These are phyloP conservation scores for Iphiclides podalirius DNA, from an alignment of 2,888 invertebrate genomes.

Conservation along the genomic window DNA sequence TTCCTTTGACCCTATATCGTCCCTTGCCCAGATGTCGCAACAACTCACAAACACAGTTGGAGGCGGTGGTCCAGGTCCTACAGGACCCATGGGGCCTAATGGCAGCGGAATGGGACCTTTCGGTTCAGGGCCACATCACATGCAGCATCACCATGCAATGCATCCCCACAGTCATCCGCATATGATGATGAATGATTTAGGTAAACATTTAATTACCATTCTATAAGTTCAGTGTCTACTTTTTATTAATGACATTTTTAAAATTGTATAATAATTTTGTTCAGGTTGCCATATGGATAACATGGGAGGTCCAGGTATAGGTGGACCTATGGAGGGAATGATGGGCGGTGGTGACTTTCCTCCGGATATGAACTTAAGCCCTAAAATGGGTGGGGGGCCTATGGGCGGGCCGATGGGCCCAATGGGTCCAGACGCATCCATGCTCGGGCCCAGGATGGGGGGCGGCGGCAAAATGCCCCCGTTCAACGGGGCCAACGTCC, in stretches of 20 bases:
- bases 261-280: too few species aligned
- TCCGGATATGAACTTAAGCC: constrained; percentile 81
- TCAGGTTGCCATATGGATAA: constrained; percentile 76
- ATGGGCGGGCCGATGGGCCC: constrained; percentile 77
- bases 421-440: constrained; percentile 77
- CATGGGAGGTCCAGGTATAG: constrained; percentile 76
- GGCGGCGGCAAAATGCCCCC: constrained; percentile 79
- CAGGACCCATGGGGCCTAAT: constrained; percentile 60
- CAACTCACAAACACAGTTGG: constrained; percentile 89
- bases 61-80: constrained; percentile 58
- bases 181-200: constrained; percentile 77
- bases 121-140: constrained; percentile 64
- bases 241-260: background rate
- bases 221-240: too few species aligned
- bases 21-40: constrained; percentile 96
- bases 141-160: constrained; percentile 73
- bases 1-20: constrained; percentile 95
- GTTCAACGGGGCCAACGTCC: constrained; percentile 86
- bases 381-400: constrained; percentile 82
- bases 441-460: constrained; percentile 84
- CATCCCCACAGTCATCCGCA: constrained; percentile 73
- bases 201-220: constrained; percentile 39
- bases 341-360: constrained; percentile 76
- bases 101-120: constrained; percentile 63
- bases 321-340: constrained; percentile 75